A percentile compares a stretch with the other conserved stretches of the same genome.
Conservation (phyloP, 1,140 invertebrate species). For the Pemphigus obesinymphae region DNA sequence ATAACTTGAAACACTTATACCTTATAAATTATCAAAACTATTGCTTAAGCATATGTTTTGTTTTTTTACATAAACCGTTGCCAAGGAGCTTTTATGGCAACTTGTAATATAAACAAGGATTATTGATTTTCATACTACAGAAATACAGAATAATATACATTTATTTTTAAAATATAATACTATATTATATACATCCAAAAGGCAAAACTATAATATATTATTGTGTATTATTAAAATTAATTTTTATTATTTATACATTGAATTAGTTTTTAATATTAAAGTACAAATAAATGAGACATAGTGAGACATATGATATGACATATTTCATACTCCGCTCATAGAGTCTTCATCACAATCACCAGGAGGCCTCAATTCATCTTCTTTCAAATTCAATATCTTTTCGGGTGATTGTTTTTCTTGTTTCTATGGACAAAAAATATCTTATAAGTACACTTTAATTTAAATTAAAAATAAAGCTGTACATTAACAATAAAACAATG, state of each 20-base stretch:
- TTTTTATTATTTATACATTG: neutral
- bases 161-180: neutral
- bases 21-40: neutral
- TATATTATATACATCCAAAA: neutral
- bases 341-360: constrained; percentile 28
- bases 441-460: neutral
- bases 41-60: neutral
- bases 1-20: neutral
- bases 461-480: no score
- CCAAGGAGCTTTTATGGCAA: neutral
- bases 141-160: no score
- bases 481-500: no score
- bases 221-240: neutral
- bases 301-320: neutral
- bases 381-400: neutral
- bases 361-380: constrained; percentile 32
- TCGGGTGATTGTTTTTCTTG: constrained; percentile 8
- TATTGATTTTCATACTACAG: constrained; percentile 16
- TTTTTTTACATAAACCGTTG: neutral
- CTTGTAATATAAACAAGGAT: neutral
- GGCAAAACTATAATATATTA: neutral
- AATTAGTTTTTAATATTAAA: neutral
- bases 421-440: neutral
- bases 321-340: neutral
- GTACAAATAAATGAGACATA: neutral